Evolutionary conservation across 2,113 vertebrate species (phyloP), one percentile per base, ranked within the genome.

Genomic region (Gasterosteus aculeatus): DNA sequence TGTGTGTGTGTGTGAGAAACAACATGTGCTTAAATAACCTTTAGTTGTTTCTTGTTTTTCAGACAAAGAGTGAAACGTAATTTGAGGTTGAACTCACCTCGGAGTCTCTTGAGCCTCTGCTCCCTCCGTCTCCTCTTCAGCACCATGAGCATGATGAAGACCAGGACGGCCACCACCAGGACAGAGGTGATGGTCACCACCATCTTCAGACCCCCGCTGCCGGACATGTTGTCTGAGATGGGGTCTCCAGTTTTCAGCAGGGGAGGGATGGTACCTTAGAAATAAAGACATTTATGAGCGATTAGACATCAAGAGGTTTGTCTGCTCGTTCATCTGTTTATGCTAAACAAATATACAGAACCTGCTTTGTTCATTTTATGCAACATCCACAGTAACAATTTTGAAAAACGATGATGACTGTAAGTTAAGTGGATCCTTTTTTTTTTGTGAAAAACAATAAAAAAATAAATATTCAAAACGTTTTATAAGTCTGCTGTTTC

Each of bases 121-220:
- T 99, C 97, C 83, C 97, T 94, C 80, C 98, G 89, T 75, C 98
- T 94, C 75, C 98, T 95, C 88, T 97, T 93, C 64, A 99, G 93
- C 9, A 98, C 90, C 90, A 99, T 94, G 16, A 99, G 94, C 88
- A 98, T 95, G 67, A 96, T 97, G 38, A 97, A 98, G 51, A 98
- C 96, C 89, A 98, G 92, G 15, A 97, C 90, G 51, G 95, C 94
- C 3, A 96, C 96, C 65, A 99, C 95, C 82, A 99, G 89, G 89
- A 99, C 94, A 51, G 96, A 97, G 81, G 97, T 98, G 87, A 99
- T 95, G 85, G 98, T 98, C 91, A 99, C 97, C 93, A 99, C 95
- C 97, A 99, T 98, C 93, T 99, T 99, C 60, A 99, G 95, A 16
- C 97, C 97, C 63, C 96, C 95, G 3, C 96, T 98, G 93, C 95